A percentile compares a stretch with the other conserved stretches of the same genome.
phyloP scores from a whole-genome alignment of 2,797 vertebrate species.

The Danio albolineatus region DNA sequence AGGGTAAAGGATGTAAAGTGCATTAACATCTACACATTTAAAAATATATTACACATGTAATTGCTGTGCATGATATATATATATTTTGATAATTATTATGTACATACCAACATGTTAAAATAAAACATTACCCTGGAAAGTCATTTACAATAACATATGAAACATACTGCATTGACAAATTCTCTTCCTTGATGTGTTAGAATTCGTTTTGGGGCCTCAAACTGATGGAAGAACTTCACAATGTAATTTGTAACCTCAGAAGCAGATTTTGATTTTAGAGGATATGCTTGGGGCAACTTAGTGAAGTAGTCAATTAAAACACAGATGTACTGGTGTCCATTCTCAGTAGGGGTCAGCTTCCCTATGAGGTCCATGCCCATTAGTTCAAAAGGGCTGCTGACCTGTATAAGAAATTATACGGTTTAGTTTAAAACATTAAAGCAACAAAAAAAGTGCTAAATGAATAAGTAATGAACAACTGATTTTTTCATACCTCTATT shows the following conservation, averaged over 20 bases:
- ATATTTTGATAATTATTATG: too few species aligned
- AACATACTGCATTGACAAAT: too few species aligned
- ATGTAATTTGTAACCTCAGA: background rate
- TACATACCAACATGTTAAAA: background rate
- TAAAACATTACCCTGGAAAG: background rate
- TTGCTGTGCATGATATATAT: too few species aligned
- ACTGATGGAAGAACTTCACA: slow-evolving; percentile 1
- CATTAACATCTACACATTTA: too few species aligned
- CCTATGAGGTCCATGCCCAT: background rate
- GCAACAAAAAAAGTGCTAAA: too few species aligned
- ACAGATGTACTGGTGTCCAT: background rate
- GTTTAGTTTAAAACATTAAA: too few species aligned
- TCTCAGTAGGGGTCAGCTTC: background rate
- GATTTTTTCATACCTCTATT: too few species aligned
- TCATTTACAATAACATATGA: too few species aligned
- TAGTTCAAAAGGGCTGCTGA: background rate
- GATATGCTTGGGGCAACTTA: background rate
- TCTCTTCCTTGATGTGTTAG: too few species aligned
- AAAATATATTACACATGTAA: too few species aligned
- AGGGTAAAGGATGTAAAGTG: too few species aligned
- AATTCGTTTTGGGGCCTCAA: slow-evolving; percentile 11
- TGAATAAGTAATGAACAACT: too few species aligned
- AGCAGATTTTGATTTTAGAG: background rate
- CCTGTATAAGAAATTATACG: background rate
- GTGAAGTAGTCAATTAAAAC: background rate